Evolutionary conservation across 2,888 invertebrate genomes (phyloP).

Genomic region (Sisyra terminalis): DNA sequence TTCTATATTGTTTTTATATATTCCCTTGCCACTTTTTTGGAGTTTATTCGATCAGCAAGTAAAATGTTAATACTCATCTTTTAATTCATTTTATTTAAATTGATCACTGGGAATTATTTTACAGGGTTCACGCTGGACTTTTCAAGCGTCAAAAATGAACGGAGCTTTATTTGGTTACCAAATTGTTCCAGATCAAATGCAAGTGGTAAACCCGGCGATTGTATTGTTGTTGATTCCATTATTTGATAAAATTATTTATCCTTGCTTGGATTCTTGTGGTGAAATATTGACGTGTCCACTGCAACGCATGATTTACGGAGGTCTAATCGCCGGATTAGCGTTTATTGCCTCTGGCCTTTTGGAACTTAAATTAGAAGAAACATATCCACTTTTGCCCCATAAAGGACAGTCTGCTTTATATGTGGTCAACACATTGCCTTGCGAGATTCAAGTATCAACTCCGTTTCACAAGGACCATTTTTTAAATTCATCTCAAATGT

Average conservation of each 20-base stretch:
- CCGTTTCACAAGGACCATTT: slow-evolving; percentile 18
- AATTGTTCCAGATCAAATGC: slow-evolving; percentile 65
- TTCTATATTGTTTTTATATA: slow-evolving; percentile 61
- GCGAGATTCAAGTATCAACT: slow-evolving; percentile 28
- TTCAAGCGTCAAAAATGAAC: slow-evolving; percentile 80
- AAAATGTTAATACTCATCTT: slow-evolving; percentile 12
- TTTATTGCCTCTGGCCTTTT: slow-evolving; percentile 68
- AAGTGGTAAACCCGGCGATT: slow-evolving; percentile 59
- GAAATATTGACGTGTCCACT: slow-evolving; percentile 44
- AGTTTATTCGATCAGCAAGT: slow-evolving; percentile 81
- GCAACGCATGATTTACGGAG: slow-evolving; percentile 69
- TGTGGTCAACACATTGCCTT: slow-evolving; percentile 45
- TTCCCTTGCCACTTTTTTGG: slow-evolving; percentile 95
- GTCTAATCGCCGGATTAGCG: slow-evolving; percentile 58
- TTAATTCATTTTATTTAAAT: not conserved
- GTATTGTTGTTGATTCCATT: slow-evolving; percentile 54
- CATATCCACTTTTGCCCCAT: slow-evolving; percentile 26
- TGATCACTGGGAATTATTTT: not conserved
- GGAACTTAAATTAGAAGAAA: slow-evolving; percentile 48
- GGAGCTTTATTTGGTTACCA: slow-evolving; percentile 41
- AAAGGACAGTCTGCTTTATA: slow-evolving; percentile 32
- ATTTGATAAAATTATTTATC: slow-evolving; percentile 38
- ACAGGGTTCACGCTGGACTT: slow-evolving; percentile 81
- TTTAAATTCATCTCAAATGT: slow-evolving; percentile 19
- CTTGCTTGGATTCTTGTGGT: slow-evolving; percentile 28